Conservation (phyloP, 2,113 vertebrate genomes). For the Romanogobio albipinnatus region DNA sequence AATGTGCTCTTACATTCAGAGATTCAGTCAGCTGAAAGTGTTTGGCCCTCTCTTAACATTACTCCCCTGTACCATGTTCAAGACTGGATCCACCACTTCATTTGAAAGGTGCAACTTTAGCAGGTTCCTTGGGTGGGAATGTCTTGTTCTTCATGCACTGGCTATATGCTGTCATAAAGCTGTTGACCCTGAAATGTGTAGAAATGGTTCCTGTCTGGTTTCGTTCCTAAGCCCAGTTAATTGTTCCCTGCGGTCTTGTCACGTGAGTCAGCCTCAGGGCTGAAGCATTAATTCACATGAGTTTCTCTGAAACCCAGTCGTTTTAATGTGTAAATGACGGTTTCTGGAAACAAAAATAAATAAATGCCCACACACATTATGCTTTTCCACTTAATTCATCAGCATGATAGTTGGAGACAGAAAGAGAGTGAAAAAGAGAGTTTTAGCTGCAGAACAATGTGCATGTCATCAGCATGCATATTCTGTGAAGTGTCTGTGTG, state of each 20-base stretch:
- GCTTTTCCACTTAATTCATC: conserved; percentile 17
- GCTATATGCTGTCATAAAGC: conserved; percentile 26
- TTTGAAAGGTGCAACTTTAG: not conserved
- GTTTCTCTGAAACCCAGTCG: conserved; percentile 14
- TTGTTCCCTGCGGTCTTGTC: conserved; percentile 53
- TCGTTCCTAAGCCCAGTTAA: conserved; percentile 52
- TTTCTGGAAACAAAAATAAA: conserved; percentile 1
- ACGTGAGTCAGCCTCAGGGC: conserved; percentile 37
- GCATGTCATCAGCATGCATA: conserved; percentile 10
- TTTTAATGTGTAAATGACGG: conserved; percentile 25
- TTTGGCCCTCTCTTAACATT: conserved; percentile 26
- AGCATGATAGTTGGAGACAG: not conserved
- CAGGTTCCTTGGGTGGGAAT: conserved; percentile 18
- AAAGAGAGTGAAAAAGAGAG: not conserved
- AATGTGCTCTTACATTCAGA: conserved; percentile 1
- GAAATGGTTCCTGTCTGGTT: conserved; percentile 42
- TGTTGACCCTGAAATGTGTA: conserved; percentile 51
- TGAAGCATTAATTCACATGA: conserved; percentile 36
- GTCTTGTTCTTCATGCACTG: conserved; percentile 19
- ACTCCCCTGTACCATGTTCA: not conserved
- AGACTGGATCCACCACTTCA: conserved; percentile 1
- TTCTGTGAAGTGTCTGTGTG: conserved; percentile 33
- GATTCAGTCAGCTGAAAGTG: not conserved
- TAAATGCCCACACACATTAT: conserved; percentile 22
- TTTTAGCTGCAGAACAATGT: conserved; percentile 20